Conservation (phyloP, 2,888 invertebrate species). For the Polyploca ridens region DNA sequence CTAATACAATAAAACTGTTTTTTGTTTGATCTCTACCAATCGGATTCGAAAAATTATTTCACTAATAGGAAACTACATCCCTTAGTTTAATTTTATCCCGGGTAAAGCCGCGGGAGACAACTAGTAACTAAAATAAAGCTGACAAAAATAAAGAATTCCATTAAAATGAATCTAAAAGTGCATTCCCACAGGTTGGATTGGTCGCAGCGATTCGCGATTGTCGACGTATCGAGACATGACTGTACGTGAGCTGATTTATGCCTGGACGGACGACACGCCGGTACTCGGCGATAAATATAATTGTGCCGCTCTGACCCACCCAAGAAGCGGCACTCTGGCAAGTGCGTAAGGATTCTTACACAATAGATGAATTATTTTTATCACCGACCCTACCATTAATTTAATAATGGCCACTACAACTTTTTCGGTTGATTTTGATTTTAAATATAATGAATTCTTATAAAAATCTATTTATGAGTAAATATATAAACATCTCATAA, state of each 20-base stretch:
- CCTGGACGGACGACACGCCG: constrained; percentile 60
- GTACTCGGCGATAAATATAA: constrained; percentile 70
- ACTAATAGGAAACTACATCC: too few relatives aligned
- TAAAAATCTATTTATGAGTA: too few relatives aligned
- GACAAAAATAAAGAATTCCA: neutral
- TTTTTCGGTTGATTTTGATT: neutral
- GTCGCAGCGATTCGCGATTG: constrained; percentile 36
- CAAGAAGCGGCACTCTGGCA: constrained; percentile 56
- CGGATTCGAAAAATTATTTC: too few relatives aligned
- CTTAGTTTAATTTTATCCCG: too few relatives aligned
- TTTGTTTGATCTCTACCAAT: too few relatives aligned
- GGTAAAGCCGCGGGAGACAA: too few relatives aligned
- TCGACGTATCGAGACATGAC: constrained; percentile 50
- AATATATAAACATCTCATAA: too few relatives aligned
- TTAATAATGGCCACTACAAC: neutral
- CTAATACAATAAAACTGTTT: too few relatives aligned
- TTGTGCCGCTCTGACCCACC: constrained; percentile 69
- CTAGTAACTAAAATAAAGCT: too few relatives aligned
- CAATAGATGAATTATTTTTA: constrained; percentile 24
- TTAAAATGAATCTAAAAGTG: constrained; percentile 3
- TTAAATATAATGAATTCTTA: neutral
- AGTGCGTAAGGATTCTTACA: constrained; percentile 60
- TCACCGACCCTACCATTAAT: constrained; percentile 19
- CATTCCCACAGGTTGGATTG: constrained; percentile 30
- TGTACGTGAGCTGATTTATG: constrained; percentile 69